Conservation (phyloP, 2,113 vertebrate species). For the Morone chrysops region DNA sequence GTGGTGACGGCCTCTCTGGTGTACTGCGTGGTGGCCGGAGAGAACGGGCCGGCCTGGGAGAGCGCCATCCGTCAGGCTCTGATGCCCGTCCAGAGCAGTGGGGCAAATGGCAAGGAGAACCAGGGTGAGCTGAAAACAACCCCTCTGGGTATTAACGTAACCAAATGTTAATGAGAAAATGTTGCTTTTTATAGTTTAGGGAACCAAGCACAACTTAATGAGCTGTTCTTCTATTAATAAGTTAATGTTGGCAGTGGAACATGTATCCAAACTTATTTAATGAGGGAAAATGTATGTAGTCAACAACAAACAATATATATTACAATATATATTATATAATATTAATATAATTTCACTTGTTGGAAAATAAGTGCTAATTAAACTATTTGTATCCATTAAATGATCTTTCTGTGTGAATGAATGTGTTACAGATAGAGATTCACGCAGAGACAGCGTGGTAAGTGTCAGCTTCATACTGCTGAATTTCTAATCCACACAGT, state of each 20-base stretch:
- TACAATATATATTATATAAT: no score
- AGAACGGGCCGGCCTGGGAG: slow-evolving; percentile 74
- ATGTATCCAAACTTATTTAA: background rate
- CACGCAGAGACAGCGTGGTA: slow-evolving; percentile 58
- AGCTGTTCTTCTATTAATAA: background rate
- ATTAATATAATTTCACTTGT: background rate
- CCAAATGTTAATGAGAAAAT: background rate
- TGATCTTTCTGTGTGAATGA: background rate
- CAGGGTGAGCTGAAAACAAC: slow-evolving; percentile 26
- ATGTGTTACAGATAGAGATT: slow-evolving; percentile 57
- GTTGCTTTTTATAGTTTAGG: background rate
- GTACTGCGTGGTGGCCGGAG: slow-evolving; percentile 73
- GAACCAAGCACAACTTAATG: background rate
- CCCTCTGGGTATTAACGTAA: background rate
- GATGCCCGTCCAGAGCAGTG: slow-evolving; percentile 78
- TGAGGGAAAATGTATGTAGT: background rate
- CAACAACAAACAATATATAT: no score
- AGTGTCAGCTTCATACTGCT: background rate
- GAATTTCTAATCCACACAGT: background rate
- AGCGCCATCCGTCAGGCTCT: slow-evolving; percentile 77
- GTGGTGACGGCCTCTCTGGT: slow-evolving; percentile 76
- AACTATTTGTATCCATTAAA: background rate
- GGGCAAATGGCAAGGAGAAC: background rate
- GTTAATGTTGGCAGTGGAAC: background rate
- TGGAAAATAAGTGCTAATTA: background rate